Evolutionary conservation across 2,113 vertebrate species (phyloP).

Genomic region (Enhydra lutris): DNA sequence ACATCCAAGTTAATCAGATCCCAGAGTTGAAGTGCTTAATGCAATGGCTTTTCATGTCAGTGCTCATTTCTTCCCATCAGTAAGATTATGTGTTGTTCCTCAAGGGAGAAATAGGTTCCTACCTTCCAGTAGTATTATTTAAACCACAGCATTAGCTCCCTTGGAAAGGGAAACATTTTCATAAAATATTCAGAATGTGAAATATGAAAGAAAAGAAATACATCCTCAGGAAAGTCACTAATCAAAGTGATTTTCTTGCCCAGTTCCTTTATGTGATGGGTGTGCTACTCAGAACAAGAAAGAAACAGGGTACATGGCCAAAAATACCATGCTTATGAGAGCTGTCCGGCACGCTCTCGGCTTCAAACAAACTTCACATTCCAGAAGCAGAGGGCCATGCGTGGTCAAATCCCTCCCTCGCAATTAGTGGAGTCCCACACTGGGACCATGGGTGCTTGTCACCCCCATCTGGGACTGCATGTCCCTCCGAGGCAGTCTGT

Average conservation of each 20-base stretch:
- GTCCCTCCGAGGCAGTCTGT: background rate
- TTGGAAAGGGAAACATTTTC: constrained; percentile 4
- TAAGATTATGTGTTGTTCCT: background rate
- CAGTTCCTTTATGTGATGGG: background rate
- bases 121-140: background rate
- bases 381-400: background rate
- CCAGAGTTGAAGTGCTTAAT: background rate
- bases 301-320: background rate
- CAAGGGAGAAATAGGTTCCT: background rate
- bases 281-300: background rate
- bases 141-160: constrained; percentile 42
- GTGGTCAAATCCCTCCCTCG: background rate
- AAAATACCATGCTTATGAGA: background rate
- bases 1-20: background rate
- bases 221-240: background rate
- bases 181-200: constrained; percentile 64
- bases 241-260: constrained; percentile 51
- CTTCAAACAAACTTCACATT: background rate
- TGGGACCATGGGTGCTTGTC: background rate
- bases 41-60: background rate
- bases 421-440: background rate
- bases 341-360: background rate
- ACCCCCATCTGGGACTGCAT: background rate
- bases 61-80: background rate
- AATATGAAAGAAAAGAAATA: constrained; percentile 58